A percentile compares a stretch with the other conserved stretches of the same genome.
phyloP scores from a whole-genome alignment of 2,888 invertebrate species.

The Cyclophora albipunctata region DNA sequence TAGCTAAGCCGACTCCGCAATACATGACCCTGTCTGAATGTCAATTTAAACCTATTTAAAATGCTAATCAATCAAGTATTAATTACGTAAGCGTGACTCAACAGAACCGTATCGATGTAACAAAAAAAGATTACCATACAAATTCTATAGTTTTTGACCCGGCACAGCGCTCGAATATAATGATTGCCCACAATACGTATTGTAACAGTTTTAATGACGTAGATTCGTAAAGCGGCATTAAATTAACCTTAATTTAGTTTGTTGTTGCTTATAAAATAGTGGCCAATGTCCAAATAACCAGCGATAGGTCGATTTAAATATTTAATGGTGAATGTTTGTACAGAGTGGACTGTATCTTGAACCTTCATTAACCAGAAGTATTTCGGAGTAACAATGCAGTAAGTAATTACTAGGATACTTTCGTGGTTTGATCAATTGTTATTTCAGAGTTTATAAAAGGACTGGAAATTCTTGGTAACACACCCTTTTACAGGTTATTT shows the following conservation, averaged over 20 bases:
- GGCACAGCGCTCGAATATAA: not conserved
- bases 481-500: too few species aligned
- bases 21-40: too few species aligned
- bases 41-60: constrained; percentile 14
- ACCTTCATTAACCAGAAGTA: too few species aligned
- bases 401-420: too few species aligned
- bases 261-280: constrained; percentile 7
- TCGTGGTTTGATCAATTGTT: too few species aligned
- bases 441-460: too few species aligned
- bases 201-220: not conserved
- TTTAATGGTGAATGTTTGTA: not conserved
- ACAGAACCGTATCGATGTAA: constrained; percentile 39
- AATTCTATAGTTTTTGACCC: constrained; percentile 4
- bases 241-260: constrained; percentile 5
- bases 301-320: constrained; percentile 1
- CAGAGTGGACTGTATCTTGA: constrained; percentile 1
- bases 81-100: constrained; percentile 31
- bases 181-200: not conserved
- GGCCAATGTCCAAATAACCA: constrained; percentile 6
- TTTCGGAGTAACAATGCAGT: too few species aligned
- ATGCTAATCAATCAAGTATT: constrained; percentile 32
- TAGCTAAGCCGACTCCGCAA: too few species aligned
- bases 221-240: not conserved
- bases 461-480: too few species aligned
- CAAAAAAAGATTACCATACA: constrained; percentile 28